Conservation (phyloP, 2,888 invertebrate species). For the Pheosia tremula region DNA sequence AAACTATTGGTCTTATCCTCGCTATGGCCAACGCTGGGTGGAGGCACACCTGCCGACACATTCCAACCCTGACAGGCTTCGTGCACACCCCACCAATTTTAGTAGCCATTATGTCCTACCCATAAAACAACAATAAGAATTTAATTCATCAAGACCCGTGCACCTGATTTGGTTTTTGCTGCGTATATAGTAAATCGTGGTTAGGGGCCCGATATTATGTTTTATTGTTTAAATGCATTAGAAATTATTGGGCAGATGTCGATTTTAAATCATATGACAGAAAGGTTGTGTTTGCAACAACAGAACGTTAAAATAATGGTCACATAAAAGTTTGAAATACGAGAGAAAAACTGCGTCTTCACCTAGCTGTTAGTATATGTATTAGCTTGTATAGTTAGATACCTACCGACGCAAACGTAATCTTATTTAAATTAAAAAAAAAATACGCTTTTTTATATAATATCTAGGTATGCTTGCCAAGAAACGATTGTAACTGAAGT, state of each 20-base stretch:
- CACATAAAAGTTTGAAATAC: too few relatives aligned
- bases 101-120: slow-evolving; percentile 34
- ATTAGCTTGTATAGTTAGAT: too few relatives aligned
- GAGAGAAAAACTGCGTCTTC: too few relatives aligned
- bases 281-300: too few relatives aligned
- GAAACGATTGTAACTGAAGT: too few relatives aligned
- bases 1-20: background rate
- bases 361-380: too few relatives aligned
- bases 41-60: slow-evolving; percentile 76
- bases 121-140: slow-evolving; percentile 43
- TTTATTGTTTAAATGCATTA: slow-evolving; percentile 10
- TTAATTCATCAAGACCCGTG: slow-evolving; percentile 45
- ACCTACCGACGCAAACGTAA: too few relatives aligned
- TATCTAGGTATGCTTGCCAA: too few relatives aligned
- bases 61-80: slow-evolving; percentile 72
- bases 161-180: slow-evolving; percentile 28
- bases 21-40: slow-evolving; percentile 18
- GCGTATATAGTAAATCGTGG: slow-evolving; percentile 32
- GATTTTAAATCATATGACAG: slow-evolving; percentile 4
- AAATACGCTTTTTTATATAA: too few relatives aligned
- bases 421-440: too few relatives aligned
- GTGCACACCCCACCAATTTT: slow-evolving; percentile 50
- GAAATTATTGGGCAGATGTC: slow-evolving; percentile 12
- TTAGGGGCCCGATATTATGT: slow-evolving; percentile 22
- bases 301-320: too few relatives aligned